These are phyloP conservation scores for Diorhabda carinulata DNA, from an alignment of 1,140 invertebrate species.

Conservation along the genomic window DNA sequence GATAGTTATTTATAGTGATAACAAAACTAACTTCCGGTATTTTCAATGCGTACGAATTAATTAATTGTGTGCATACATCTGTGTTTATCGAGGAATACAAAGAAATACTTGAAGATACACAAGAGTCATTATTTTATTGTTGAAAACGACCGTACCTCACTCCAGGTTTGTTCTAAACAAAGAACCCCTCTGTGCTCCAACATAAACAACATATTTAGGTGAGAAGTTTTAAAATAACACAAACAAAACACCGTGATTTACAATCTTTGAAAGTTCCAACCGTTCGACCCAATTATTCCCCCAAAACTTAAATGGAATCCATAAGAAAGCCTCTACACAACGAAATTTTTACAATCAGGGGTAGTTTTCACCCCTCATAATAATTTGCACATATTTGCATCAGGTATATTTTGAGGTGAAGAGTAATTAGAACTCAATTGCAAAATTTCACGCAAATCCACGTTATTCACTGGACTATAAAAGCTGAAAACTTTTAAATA, in stretches of 20 bases:
- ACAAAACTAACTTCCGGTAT: not conserved
- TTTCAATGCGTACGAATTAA: not conserved
- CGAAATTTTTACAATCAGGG: too few relatives aligned
- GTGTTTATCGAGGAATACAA: not conserved
- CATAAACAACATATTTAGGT: not conserved
- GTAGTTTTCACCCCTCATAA: too few relatives aligned
- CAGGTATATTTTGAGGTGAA: too few relatives aligned
- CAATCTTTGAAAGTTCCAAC: not conserved
- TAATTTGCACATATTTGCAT: too few relatives aligned
- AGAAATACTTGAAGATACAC: not conserved
- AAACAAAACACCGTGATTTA: not conserved
- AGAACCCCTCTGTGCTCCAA: not conserved
- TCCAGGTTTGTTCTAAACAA: not conserved
- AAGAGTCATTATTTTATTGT: not conserved
- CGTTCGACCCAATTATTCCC: not conserved
- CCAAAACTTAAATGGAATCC: not conserved
- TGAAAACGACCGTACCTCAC: not conserved
- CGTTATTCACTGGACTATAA: too few relatives aligned
- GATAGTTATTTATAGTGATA: not conserved
- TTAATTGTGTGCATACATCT: not conserved
- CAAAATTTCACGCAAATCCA: too few relatives aligned
- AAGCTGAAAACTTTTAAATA: too few relatives aligned
- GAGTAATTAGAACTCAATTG: too few relatives aligned
- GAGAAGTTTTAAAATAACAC: constrained; percentile 2
- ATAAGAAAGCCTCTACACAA: too few relatives aligned